Conservation (phyloP, 2,888 invertebrate genomes). For the Agonopterix alstromeriana region DNA sequence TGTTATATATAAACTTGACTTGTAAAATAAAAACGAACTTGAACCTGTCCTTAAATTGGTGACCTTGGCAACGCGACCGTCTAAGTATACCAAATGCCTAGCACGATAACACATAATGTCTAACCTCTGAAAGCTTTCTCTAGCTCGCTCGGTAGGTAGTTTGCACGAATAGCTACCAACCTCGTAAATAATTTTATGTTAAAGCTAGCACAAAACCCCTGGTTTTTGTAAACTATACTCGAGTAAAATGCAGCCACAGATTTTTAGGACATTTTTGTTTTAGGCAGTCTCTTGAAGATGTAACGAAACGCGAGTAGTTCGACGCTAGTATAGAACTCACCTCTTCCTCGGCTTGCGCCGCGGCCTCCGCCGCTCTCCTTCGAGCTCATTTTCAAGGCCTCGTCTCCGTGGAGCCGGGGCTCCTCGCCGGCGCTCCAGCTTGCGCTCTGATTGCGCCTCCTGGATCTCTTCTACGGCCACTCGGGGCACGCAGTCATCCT, state of each 20-base stretch:
- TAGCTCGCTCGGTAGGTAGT: too few relatives aligned
- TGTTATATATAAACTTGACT: too few relatives aligned
- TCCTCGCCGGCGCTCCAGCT: conserved; percentile 52
- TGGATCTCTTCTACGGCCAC: conserved; percentile 47
- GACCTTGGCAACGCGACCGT: too few relatives aligned
- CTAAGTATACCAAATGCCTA: too few relatives aligned
- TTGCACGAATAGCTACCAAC: too few relatives aligned
- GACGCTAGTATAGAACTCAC: conserved; percentile 26
- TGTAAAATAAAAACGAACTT: too few relatives aligned
- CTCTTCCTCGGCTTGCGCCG: conserved; percentile 46
- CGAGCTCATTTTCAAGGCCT: conserved; percentile 52
- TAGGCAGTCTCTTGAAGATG: background rate
- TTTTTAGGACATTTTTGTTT: background rate
- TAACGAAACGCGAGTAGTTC: background rate
- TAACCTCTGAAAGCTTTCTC: too few relatives aligned
- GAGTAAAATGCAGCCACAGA: background rate
- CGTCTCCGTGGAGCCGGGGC: conserved; percentile 50
- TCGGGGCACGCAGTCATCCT: conserved; percentile 56
- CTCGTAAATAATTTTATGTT: too few relatives aligned
- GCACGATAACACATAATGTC: too few relatives aligned
- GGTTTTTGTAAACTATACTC: background rate
- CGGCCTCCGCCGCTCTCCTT: conserved; percentile 56
- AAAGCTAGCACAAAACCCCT: too few relatives aligned
- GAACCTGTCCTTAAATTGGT: too few relatives aligned
- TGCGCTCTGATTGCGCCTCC: conserved; percentile 41